Base-by-base conservation (phyloP, 2,888 invertebrate genomes). In the Pteria penguin region DNA sequence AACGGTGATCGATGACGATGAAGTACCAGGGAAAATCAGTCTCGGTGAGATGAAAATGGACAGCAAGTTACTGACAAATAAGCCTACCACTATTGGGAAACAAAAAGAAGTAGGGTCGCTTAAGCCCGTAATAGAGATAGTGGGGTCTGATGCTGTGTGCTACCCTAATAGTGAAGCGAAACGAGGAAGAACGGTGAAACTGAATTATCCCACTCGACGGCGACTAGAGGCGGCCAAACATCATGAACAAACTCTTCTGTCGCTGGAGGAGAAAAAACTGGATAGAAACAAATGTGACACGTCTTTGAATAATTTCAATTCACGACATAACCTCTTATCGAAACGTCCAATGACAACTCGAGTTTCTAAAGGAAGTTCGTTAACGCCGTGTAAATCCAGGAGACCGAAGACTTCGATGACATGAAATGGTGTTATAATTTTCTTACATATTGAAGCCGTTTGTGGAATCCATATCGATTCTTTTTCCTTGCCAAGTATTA, bases 151-250 rank as follows among this genome's bases (percentile, higher is more conserved):
- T 26, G 85, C 85, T 0, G 74, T 85, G 22, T 85, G 85, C 76
- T 85, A 83, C 57, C 85, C 85, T 0, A 83, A 78, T 24, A 82
- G 81, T 24, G 82, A 83, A 27, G 81, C 85, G 1, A 82, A 80
- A 63, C 76, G 75, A 24, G 85, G 85, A 8, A 68, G 85, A 14
- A 77, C 80, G 18, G 83, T 85, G 5, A 73, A 60, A 4, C 74
- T 85, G 5, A 81, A 81, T 36, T 69, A 67, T 22, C 66, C 76
- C 1, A 79, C 81, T 3, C 61, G 78, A 24, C 65, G 82, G 27
- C 69, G 82, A 11, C 78, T 85, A 57, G 85, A 82, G 61, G 81
- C 82, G 45, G 83, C 81, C 65, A 85, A 80, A 72, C 60, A 73
- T 24, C 55, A 82, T 18, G 76, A 78, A 33, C 22, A 69, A 45